Conservation (phyloP, 2,888 invertebrate genomes). For the Tiliacea citrago region DNA sequence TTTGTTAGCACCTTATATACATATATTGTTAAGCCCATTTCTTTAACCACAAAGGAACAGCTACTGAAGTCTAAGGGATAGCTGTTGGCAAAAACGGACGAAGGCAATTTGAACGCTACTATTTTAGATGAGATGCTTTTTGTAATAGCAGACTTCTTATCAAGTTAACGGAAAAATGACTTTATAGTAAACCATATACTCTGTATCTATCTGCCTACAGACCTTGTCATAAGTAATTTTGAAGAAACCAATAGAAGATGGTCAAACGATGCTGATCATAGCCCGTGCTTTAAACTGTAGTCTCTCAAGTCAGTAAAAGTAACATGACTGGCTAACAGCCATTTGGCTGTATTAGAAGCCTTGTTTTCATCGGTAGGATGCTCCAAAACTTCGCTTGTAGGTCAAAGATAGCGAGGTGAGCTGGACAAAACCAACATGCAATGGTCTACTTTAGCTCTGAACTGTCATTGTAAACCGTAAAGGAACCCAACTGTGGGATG, state of each 20-base stretch:
- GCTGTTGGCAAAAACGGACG: neutral
- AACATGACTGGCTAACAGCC: neutral
- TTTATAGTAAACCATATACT: too few relatives aligned
- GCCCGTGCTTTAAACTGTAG: too few relatives aligned
- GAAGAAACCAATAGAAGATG: neutral
- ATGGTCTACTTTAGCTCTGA: neutral
- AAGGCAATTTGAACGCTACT: neutral
- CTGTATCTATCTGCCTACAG: too few relatives aligned
- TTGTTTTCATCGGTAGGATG: neutral
- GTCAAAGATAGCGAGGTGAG: neutral
- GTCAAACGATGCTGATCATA: neutral
- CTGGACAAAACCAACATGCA: neutral
- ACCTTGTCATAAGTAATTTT: too few relatives aligned
- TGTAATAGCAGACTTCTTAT: neutral
- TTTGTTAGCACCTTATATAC: too few relatives aligned
- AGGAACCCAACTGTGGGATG: neutral
- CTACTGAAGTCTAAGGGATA: neutral
- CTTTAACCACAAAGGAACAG: neutral
- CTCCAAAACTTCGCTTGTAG: neutral
- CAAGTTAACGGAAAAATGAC: neutral
- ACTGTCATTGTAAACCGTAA: neutral
- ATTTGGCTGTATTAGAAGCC: neutral
- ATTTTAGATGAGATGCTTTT: neutral
- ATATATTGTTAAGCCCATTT: neutral
- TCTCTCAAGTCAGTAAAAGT: neutral